These are phyloP conservation scores for Sylvia atricapilla DNA, from an alignment of 2,113 vertebrate genomes.

Conservation along the genomic window DNA sequence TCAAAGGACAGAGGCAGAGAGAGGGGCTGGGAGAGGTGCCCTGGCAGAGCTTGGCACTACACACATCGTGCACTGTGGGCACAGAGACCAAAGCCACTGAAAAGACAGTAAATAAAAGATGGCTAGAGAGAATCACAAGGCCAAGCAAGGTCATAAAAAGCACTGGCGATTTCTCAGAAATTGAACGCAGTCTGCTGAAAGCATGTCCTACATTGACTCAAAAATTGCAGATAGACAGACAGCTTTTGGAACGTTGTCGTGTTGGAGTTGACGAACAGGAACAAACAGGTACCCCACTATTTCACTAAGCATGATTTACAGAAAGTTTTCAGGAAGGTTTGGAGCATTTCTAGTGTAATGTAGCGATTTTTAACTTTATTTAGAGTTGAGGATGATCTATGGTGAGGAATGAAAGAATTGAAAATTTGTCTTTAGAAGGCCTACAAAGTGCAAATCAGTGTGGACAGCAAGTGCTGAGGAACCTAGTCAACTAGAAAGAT, in stretches of 20 bases:
- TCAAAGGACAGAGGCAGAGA: background rate
- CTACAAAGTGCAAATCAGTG: background rate
- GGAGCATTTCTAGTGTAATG: background rate
- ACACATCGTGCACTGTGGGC: background rate
- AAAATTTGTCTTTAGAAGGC: background rate
- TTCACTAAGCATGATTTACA: background rate
- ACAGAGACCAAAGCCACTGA: background rate
- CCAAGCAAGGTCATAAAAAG: background rate
- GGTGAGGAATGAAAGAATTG: background rate
- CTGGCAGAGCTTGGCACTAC: background rate
- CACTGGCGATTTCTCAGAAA: background rate
- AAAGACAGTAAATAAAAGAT: background rate
- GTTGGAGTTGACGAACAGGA: background rate
- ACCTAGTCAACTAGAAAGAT: background rate
- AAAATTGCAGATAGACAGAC: background rate
- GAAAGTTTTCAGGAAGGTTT: background rate
- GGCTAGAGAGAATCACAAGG: background rate
- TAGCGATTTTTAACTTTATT: background rate
- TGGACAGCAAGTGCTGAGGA: background rate
- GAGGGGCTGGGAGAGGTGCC: background rate
- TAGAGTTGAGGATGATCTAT: background rate
- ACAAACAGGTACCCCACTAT: background rate
- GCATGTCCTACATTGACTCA: background rate
- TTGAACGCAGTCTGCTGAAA: background rate
- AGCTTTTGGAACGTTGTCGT: accelerated